These are phyloP conservation scores for Drosophila peninsularis DNA, from an alignment of 2,888 invertebrate species.

Conservation along the genomic window DNA sequence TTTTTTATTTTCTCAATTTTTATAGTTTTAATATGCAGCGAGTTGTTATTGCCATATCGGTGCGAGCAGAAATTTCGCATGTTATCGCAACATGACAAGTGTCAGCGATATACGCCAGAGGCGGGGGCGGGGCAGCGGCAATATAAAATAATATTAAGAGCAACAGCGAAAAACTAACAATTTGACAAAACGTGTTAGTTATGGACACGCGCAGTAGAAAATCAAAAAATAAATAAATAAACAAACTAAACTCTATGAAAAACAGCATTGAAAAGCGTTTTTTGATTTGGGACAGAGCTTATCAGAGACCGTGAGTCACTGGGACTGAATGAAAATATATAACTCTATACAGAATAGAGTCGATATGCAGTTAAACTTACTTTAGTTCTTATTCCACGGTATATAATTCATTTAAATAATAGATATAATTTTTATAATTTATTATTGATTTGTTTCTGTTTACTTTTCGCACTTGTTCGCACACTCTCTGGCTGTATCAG, in stretches of 20 bases:
- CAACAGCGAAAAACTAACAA: constrained; percentile 36
- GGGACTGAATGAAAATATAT: constrained; percentile 3
- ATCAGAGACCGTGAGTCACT: constrained; percentile 41
- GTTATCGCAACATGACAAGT: constrained; percentile 75
- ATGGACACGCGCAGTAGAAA: constrained; percentile 34
- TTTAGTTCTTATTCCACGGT: neutral
- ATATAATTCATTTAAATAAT: neutral
- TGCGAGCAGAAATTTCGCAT: constrained; percentile 68
- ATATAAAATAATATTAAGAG: constrained; percentile 17
- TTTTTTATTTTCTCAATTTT: constrained; percentile 34
- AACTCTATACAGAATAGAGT: neutral
- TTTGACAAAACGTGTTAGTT: constrained; percentile 60
- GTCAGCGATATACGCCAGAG: constrained; percentile 44
- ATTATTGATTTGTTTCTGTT: constrained; percentile 21
- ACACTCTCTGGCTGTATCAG: neutral
- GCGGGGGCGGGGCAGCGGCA: neutral
- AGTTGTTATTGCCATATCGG: constrained; percentile 54
- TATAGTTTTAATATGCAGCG: constrained; percentile 57
- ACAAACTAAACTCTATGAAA: neutral
- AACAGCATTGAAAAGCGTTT: constrained; percentile 33
- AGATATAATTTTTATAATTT: neutral
- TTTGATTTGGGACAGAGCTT: constrained; percentile 21
- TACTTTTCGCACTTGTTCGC: constrained; percentile 15
- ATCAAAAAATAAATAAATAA: constrained; percentile 14
- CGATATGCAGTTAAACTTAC: constrained; percentile 12